Base-by-base conservation (phyloP, 2,888 invertebrate genomes). In the Liopterus haemorrhoidalis region DNA sequence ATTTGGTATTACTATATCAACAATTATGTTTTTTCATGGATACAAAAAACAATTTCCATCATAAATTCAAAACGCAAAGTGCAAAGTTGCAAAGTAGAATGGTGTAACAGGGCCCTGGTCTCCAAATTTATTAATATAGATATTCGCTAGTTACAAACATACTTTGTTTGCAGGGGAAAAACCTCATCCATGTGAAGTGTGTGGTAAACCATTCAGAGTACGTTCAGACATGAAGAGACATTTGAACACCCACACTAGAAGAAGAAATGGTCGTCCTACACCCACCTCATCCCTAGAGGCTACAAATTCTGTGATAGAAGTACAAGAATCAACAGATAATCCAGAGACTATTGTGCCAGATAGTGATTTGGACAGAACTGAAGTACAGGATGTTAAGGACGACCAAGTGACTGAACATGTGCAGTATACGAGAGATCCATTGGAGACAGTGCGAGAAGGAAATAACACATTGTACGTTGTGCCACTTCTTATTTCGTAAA, bases 221-320 rank as follows among this genome's bases (percentile, higher is more conserved):
- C 76, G 82, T 2, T 86, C 86, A 11, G 91, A 91, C 63, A 78
- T 91, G 71, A 83, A 86, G 41, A 74, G 91, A 0, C 91, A 91
- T 62, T 70, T 79, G 62, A 77, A 79, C 38, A 83, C 82, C 0
- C 91, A 91, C 65, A 71, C 70, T 0, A 70, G 69, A 1, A 54
- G 60, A 22, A 58, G 62, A 24, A 31, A 31, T 18, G 14, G 32
- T 14, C 27, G 25, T 14, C 12, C 44, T 2, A 8, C 21, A 31
- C 37, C 44, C 9, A 31, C 48, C 9, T 39, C 41, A 31, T 30
- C 49, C 9, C 56, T 54, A 8, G 52, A 51, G 25, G 53, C 55
- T 11, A 52, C 53, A 40, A 54, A 55, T 22, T 50, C 57, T 14
- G 45, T 54, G 16, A 50, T 56, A 14, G 38, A 52, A 41, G 30